Evolutionary conservation across 2,113 vertebrate species (phyloP).

Genomic region (Symphodus melops): DNA sequence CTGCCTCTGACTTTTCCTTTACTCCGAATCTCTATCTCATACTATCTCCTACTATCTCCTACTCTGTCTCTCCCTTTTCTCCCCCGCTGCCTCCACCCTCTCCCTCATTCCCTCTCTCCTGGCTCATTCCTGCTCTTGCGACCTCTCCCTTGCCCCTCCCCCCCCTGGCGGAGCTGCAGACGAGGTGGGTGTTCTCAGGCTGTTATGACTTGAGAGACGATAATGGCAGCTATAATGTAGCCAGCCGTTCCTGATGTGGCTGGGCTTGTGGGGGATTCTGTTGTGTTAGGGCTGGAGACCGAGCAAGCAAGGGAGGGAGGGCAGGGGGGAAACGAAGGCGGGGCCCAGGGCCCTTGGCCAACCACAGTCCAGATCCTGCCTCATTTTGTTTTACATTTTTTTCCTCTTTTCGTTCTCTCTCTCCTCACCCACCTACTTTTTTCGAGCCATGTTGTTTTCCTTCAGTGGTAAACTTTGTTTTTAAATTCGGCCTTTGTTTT

Average conservation of each 20-base stretch:
- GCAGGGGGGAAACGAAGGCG: conserved; percentile 32
- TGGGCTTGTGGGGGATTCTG: conserved; percentile 80
- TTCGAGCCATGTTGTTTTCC: conserved; percentile 73
- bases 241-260: conserved; percentile 86
- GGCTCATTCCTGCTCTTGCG: conserved; percentile 63
- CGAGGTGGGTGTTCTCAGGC: conserved; percentile 90
- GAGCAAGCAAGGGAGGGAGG: conserved; percentile 21
- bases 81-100: conserved; percentile 61
- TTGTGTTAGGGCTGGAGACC: conserved; percentile 75
- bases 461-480: conserved; percentile 83
- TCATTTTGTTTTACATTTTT: conserved; percentile 51
- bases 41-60: conserved; percentile 42
- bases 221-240: conserved; percentile 88
- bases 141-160: conserved; percentile 62
- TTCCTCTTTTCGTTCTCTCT: conserved; percentile 42
- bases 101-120: conserved; percentile 45
- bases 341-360: conserved; percentile 65
- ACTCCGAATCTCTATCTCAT: conserved; percentile 54
- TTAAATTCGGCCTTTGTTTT: conserved; percentile 81
- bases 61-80: conserved; percentile 22
- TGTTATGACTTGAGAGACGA: conserved; percentile 90
- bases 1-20: conserved; percentile 33
- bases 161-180: conserved; percentile 72
- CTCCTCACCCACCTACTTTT: conserved; percentile 53
- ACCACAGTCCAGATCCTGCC: conserved; percentile 65